Percentiles rank a stretch among this genome's conserved stretches.
These are phyloP conservation scores for Druon quercuslanigerum DNA, from an alignment of 1,140 invertebrate species.

Conservation along the genomic window DNA sequence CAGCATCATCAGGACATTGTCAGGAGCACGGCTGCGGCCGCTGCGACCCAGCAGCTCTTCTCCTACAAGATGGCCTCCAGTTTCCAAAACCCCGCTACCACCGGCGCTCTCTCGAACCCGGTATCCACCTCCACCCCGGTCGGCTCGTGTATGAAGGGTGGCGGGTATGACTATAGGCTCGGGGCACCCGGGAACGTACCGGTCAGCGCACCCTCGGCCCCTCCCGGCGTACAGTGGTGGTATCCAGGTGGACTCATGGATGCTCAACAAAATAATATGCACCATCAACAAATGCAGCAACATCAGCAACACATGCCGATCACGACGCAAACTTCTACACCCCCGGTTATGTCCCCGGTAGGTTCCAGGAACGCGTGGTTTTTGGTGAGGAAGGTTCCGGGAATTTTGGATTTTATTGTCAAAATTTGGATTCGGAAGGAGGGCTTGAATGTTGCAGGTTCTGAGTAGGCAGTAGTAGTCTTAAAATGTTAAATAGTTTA, in stretches of 20 bases:
- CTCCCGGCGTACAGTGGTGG: conserved; percentile 82
- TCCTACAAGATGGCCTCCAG: conserved; percentile 90
- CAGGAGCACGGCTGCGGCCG: conserved; percentile 78
- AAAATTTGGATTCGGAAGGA: no score
- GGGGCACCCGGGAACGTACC: conserved; percentile 69
- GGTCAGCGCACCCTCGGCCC: conserved; percentile 72
- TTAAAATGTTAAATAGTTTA: no score
- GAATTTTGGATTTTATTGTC: not conserved
- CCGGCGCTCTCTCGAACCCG: conserved; percentile 72
- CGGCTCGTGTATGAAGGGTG: conserved; percentile 71
- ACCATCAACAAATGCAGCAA: conserved; percentile 76
- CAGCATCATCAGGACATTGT: conserved; percentile 74
- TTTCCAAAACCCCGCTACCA: conserved; percentile 82
- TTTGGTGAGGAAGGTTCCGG: conserved; percentile 11
- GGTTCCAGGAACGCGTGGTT: conserved; percentile 50
- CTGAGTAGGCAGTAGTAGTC: no score
- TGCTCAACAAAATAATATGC: conserved; percentile 76
- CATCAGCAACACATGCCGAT: conserved; percentile 74
- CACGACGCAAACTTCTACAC: conserved; percentile 71
- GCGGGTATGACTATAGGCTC: conserved; percentile 79
- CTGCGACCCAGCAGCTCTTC: conserved; percentile 85
- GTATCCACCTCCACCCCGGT: conserved; percentile 73
- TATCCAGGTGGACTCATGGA: conserved; percentile 75
- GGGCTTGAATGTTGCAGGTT: no score
- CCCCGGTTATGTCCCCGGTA: conserved; percentile 72